Evolutionary conservation across 53 echinoderm and acorn worm species (phyloP).

Genomic region (Pentamera pediparva): DNA sequence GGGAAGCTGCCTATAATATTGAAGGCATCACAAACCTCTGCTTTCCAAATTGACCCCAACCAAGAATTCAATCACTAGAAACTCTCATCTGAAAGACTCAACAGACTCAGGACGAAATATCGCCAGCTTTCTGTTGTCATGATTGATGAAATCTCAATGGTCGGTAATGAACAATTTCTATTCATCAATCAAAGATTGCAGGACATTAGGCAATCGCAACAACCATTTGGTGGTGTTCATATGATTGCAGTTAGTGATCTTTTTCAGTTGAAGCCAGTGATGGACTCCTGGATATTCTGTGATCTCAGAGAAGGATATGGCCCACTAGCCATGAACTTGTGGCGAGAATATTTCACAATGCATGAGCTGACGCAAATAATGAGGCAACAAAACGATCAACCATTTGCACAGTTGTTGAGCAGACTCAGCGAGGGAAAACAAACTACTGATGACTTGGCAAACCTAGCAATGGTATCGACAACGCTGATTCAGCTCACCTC

Average conservation of each 20-base stretch:
- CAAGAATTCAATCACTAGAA: neutral
- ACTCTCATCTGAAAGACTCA: neutral
- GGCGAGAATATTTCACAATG: neutral
- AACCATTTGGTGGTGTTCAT: slow-evolving; percentile 9
- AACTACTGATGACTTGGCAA: too few relatives aligned
- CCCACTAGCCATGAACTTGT: slow-evolving; percentile 2
- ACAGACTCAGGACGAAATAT: slow-evolving; percentile 5
- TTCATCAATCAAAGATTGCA: slow-evolving; percentile 1
- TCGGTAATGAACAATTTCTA: slow-evolving; percentile 6
- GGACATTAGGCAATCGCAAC: neutral
- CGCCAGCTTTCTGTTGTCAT: neutral
- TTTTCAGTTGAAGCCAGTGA: slow-evolving; percentile 34
- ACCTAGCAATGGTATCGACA: too few relatives aligned
- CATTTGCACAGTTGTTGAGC: slow-evolving; percentile 17
- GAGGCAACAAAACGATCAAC: neutral
- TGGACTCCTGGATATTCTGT: slow-evolving; percentile 24
- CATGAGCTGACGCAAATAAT: neutral
- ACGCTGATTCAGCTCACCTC: too few relatives aligned
- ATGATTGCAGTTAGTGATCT: neutral
- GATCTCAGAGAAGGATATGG: slow-evolving; percentile 31
- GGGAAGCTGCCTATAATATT: too few relatives aligned
- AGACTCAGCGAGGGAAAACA: too few relatives aligned
- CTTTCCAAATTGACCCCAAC: slow-evolving; percentile 18
- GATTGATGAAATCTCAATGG: slow-evolving; percentile 33
- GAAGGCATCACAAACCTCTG: slow-evolving; percentile 2